Evolutionary conservation across 2,797 vertebrate species (phyloP).

Genomic region (Coregonus sp.): DNA sequence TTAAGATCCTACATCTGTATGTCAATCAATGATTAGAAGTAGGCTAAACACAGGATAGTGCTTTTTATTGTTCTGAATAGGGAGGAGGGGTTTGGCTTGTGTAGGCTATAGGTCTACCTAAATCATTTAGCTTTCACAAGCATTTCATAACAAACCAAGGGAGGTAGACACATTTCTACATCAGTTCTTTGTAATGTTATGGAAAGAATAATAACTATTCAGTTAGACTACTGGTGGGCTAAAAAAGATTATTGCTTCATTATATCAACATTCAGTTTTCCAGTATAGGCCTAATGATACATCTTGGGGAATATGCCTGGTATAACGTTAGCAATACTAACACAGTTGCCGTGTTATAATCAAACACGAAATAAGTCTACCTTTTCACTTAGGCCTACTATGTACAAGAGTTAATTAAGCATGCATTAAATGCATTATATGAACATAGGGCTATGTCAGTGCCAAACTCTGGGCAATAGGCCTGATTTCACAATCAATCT

Average conservation of each 20-base stretch:
- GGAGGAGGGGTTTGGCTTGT: background rate
- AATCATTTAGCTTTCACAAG: background rate
- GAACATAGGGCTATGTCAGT: too few species aligned
- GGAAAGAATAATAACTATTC: background rate
- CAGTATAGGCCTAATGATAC: background rate
- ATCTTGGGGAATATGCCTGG: background rate
- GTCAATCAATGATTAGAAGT: background rate
- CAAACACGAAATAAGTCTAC: background rate
- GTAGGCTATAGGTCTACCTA: background rate
- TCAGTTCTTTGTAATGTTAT: constrained; percentile 1
- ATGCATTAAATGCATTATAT: too few species aligned
- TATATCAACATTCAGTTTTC: background rate
- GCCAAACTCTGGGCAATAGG: background rate
- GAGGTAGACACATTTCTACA: background rate
- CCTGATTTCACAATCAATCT: background rate
- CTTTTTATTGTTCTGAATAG: background rate
- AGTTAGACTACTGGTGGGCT: background rate
- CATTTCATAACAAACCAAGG: background rate
- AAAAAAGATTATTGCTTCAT: background rate
- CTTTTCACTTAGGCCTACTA: background rate
- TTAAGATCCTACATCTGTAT: background rate
- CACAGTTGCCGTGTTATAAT: background rate
- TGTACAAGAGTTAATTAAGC: background rate
- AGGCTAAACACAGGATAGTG: background rate
- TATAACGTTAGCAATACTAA: background rate